phyloP scores from a whole-genome alignment of 2,888 invertebrate genomes.

The Synergus itoensis region DNA sequence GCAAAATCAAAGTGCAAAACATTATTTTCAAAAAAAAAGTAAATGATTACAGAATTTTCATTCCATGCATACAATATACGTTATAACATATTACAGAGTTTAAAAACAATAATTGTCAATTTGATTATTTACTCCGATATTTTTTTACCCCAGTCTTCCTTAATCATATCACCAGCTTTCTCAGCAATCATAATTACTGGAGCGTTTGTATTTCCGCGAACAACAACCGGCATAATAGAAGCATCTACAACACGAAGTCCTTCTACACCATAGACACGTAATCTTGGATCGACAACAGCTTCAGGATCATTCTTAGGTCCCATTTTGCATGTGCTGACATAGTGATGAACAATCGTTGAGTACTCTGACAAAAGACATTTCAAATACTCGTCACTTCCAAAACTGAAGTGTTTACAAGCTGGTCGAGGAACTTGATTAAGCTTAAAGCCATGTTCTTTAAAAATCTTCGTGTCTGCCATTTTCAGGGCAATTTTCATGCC shows the following conservation, averaged over 20 bases:
- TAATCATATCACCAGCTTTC: slow-evolving; percentile 93
- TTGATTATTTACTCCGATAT: not conserved
- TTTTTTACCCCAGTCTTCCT: slow-evolving; percentile 85
- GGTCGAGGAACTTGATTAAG: slow-evolving; percentile 88
- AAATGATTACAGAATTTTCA: not conserved
- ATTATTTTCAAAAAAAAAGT: slow-evolving; percentile 8
- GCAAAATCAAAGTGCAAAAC: not conserved
- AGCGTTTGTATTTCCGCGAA: slow-evolving; percentile 95
- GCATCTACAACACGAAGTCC: slow-evolving; percentile 90
- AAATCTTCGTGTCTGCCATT: slow-evolving; percentile 86
- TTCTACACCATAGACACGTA: slow-evolving; percentile 88
- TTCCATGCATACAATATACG: not conserved
- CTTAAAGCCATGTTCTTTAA: slow-evolving; percentile 86
- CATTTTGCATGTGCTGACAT: slow-evolving; percentile 92
- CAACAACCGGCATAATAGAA: slow-evolving; percentile 92
- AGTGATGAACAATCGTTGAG: slow-evolving; percentile 88
- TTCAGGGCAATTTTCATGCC: slow-evolving; percentile 89
- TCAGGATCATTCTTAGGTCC: slow-evolving; percentile 87
- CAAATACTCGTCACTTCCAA: slow-evolving; percentile 90
- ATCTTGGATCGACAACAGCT: slow-evolving; percentile 80
- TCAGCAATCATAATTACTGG: slow-evolving; percentile 95
- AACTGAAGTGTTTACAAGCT: slow-evolving; percentile 85
- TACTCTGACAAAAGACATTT: slow-evolving; percentile 86
- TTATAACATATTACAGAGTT: not conserved
- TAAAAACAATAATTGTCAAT: not conserved